These are phyloP conservation scores for Siniperca knerii DNA, from an alignment of 2,113 vertebrate genomes.

Conservation along the genomic window DNA sequence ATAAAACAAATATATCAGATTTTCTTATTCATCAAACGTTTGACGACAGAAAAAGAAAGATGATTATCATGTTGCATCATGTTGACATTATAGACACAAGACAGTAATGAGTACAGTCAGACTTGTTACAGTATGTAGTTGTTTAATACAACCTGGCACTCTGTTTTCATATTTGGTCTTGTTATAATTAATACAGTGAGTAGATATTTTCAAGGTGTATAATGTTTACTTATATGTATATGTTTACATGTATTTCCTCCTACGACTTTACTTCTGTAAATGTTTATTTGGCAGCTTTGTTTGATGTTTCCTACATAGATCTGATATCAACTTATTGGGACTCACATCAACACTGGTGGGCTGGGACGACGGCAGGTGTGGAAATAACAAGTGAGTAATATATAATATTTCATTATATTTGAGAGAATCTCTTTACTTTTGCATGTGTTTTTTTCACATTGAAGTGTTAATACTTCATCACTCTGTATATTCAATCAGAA, in stretches of 20 bases:
- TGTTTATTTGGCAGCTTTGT: background rate
- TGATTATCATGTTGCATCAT: background rate
- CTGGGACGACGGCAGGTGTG: background rate
- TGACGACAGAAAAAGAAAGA: background rate
- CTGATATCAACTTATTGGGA: background rate
- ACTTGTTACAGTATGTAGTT: background rate
- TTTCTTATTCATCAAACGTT: background rate
- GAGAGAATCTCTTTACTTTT: background rate
- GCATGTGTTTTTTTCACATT: background rate
- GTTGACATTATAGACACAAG: too few relatives aligned
- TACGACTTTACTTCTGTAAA: accelerated
- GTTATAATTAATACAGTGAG: background rate
- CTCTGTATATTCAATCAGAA: background rate
- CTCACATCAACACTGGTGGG: background rate
- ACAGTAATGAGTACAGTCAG: background rate
- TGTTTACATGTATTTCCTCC: background rate
- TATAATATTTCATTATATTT: background rate
- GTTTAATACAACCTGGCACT: background rate
- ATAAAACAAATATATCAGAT: background rate
- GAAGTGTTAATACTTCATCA: background rate
- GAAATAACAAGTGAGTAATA: background rate
- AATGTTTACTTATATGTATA: background rate
- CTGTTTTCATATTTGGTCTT: background rate
- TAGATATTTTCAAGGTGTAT: background rate
- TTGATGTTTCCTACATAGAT: background rate